A percentile compares a stretch with the other conserved stretches of the same genome.
phyloP scores from a whole-genome alignment of 2,113 vertebrate species.

The Sebastes fasciatus region DNA sequence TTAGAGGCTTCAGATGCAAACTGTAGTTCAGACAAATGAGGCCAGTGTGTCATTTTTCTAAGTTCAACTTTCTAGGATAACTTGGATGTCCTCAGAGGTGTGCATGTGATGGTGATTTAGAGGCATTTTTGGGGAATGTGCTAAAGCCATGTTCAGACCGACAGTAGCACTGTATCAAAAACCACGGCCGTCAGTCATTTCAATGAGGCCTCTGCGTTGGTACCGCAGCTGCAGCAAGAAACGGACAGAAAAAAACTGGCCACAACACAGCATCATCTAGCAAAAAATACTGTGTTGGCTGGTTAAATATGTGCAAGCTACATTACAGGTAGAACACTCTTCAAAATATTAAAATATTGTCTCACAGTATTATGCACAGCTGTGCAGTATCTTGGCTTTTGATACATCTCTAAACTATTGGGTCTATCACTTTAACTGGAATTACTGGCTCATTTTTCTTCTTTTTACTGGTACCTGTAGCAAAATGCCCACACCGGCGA shows the following conservation, averaged over 20 bases:
- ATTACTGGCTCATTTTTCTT: neutral
- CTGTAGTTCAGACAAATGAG: constrained; percentile 66
- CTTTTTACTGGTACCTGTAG: neutral
- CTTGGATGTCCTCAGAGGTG: constrained; percentile 42
- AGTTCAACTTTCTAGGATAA: constrained; percentile 63
- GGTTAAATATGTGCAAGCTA: neutral
- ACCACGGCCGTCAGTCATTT: constrained; percentile 3
- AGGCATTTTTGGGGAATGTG: constrained; percentile 18
- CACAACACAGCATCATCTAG: neutral
- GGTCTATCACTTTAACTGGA: neutral
- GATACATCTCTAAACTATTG: neutral
- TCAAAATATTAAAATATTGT: neutral
- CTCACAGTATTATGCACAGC: neutral
- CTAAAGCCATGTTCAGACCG: neutral
- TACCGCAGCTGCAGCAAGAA: neutral
- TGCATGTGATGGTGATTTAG: constrained; percentile 26
- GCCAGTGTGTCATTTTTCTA: constrained; percentile 70
- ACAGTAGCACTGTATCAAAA: constrained; percentile 12
- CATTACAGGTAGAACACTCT: neutral
- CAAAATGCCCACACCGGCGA: neutral
- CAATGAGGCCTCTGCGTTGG: neutral
- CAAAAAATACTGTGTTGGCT: neutral
- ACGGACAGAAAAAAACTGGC: neutral
- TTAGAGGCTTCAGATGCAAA: constrained; percentile 52
- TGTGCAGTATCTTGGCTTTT: neutral